A percentile compares a stretch with the other conserved stretches of the same genome.
Evolutionary conservation across 2,888 invertebrate genomes (phyloP).

Genomic region (Eupithecia subumbrata): DNA sequence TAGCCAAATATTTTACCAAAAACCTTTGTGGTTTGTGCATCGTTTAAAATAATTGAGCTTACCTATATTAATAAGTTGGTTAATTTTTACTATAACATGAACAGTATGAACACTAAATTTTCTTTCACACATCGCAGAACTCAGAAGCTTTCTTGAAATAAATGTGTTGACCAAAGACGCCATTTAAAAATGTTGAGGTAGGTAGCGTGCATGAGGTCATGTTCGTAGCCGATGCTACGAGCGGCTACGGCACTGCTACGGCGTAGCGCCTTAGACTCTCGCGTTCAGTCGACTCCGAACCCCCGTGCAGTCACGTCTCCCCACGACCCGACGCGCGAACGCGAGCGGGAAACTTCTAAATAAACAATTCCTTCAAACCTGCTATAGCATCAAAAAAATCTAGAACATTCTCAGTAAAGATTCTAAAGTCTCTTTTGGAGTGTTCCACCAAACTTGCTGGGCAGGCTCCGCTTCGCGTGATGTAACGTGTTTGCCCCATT

Average conservation of each 20-base stretch:
- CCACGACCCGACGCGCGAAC: conserved; percentile 43
- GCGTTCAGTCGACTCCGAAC: conserved; percentile 50
- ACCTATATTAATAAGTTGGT: neutral
- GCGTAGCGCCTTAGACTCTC: conserved; percentile 43
- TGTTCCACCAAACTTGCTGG: conserved; percentile 9
- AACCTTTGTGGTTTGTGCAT: neutral
- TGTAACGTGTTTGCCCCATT: conserved; percentile 67
- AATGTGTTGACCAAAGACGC: conserved; percentile 17
- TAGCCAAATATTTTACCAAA: neutral
- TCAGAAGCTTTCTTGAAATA: neutral
- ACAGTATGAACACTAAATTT: neutral
- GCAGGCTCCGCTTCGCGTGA: conserved; percentile 51
- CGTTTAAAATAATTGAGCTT: neutral
- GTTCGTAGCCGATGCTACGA: conserved; percentile 34
- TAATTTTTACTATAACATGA: neutral
- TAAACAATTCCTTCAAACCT: conserved; percentile 44
- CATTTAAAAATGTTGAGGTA: conserved; percentile 33
- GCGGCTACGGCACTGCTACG: conserved; percentile 42
- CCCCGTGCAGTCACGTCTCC: conserved; percentile 48
- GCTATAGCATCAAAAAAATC: conserved; percentile 7
- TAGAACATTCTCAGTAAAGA: conserved; percentile 15
- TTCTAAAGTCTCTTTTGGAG: neutral
- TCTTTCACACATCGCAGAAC: neutral
- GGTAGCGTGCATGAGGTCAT: conserved; percentile 28
- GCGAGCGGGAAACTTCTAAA: conserved; percentile 52